Evolutionary conservation across 2,113 vertebrate species (phyloP).

Genomic region (Craseonycteris thonglongyai): DNA sequence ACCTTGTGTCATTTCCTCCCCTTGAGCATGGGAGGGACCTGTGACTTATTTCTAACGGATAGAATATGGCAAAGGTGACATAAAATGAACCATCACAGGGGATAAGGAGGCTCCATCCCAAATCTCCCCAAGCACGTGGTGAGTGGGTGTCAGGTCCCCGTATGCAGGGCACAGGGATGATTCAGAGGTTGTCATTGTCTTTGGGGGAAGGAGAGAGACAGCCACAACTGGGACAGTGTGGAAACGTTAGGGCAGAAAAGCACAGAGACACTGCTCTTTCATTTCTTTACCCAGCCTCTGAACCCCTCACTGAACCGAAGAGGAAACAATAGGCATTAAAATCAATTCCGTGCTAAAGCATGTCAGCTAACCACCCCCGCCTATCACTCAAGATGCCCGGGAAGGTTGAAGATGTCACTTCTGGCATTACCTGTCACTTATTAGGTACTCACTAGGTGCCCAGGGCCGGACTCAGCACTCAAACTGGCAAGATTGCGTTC

Average conservation of each 20-base stretch:
- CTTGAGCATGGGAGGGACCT: background rate
- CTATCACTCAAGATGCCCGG: background rate
- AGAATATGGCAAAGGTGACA: background rate
- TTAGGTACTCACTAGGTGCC: too few relatives aligned
- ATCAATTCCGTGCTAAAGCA: background rate
- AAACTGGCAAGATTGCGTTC: background rate
- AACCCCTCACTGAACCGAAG: background rate
- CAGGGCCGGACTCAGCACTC: background rate
- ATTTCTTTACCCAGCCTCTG: background rate
- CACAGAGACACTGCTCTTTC: rapidly evolving
- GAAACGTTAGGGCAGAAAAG: rapidly evolving
- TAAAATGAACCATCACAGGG: background rate
- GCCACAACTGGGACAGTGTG: background rate
- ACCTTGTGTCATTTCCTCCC: too few relatives aligned
- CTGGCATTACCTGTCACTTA: background rate
- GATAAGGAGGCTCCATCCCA: too few relatives aligned
- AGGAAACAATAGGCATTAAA: too few relatives aligned
- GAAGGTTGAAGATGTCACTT: background rate
- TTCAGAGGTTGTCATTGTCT: background rate
- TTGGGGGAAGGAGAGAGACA: background rate
- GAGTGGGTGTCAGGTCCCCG: background rate
- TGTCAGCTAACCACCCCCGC: background rate
- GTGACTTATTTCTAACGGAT: background rate
- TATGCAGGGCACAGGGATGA: background rate
- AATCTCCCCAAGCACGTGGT: background rate